A percentile compares a stretch with the other conserved stretches of the same genome.
phyloP scores from a whole-genome alignment of 2,888 invertebrate genomes.

The Drosophila tripunctata region DNA sequence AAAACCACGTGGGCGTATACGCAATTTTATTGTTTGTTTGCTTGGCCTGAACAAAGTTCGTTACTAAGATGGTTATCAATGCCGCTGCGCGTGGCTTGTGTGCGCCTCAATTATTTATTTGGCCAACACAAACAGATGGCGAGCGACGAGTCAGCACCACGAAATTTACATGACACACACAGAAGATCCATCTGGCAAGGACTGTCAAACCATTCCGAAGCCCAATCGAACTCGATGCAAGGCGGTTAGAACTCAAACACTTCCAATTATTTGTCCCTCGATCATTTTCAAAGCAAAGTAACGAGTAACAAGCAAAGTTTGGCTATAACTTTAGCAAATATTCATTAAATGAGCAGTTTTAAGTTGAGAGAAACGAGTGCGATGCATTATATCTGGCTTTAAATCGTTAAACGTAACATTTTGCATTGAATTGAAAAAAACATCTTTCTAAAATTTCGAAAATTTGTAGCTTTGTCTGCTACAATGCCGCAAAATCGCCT shows the following conservation, averaged over 20 bases:
- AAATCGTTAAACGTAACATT: too few relatives aligned
- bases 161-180: conserved; percentile 11
- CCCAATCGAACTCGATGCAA: background rate
- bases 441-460: background rate
- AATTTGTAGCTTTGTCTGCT: background rate
- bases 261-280: too few relatives aligned
- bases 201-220: background rate
- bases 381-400: too few relatives aligned
- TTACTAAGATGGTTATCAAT: conserved; percentile 39
- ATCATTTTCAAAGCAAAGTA: too few relatives aligned
- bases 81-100: conserved; percentile 11
- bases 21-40: conserved; percentile 60
- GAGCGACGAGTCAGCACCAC: conserved; percentile 1
- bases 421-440: too few relatives aligned
- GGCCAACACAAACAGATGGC: conserved; percentile 42
- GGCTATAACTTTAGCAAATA: too few relatives aligned
- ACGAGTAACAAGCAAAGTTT: too few relatives aligned
- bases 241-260: too few relatives aligned
- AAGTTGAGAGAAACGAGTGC: too few relatives aligned
- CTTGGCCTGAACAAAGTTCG: conserved; percentile 21
- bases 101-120: conserved; percentile 52
- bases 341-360: too few relatives aligned
- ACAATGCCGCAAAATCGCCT: background rate
- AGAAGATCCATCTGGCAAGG: background rate
- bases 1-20: conserved; percentile 42